Evolutionary conservation across 2,113 vertebrate species (phyloP).

Genomic region (Gallinago undulata): DNA sequence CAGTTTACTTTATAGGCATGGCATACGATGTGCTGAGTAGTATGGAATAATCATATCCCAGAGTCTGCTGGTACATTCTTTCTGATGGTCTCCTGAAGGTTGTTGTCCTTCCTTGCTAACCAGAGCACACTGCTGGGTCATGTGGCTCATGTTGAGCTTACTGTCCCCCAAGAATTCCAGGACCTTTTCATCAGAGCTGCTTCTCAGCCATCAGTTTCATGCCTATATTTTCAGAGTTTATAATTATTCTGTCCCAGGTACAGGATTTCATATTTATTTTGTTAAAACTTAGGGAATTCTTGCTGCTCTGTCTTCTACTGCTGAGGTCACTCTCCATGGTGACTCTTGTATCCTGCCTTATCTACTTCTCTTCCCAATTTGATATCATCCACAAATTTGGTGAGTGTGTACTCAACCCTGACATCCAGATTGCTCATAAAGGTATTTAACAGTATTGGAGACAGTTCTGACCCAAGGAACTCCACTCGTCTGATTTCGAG

Average conservation of each 20-base stretch:
- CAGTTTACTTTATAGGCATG: neutral
- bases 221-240: neutral
- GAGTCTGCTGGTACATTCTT: neutral
- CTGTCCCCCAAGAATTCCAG: neutral
- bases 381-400: neutral
- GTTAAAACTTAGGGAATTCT: neutral
- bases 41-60: neutral
- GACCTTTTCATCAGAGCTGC: neutral
- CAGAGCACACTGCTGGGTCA: neutral
- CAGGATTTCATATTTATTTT: neutral
- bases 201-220: neutral
- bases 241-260: neutral
- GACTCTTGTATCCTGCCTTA: neutral
- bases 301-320: neutral
- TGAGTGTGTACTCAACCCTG: neutral
- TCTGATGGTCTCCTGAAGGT: neutral
- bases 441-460: neutral
- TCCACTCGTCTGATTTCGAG: neutral
- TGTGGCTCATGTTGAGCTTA: neutral
- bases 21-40: accelerated
- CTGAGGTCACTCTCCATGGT: neutral
- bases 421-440: neutral
- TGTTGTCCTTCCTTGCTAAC: neutral
- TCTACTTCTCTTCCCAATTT: neutral
- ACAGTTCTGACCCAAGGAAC: neutral